Conservation (phyloP, 2,888 invertebrate genomes). For the Thereva unica region DNA sequence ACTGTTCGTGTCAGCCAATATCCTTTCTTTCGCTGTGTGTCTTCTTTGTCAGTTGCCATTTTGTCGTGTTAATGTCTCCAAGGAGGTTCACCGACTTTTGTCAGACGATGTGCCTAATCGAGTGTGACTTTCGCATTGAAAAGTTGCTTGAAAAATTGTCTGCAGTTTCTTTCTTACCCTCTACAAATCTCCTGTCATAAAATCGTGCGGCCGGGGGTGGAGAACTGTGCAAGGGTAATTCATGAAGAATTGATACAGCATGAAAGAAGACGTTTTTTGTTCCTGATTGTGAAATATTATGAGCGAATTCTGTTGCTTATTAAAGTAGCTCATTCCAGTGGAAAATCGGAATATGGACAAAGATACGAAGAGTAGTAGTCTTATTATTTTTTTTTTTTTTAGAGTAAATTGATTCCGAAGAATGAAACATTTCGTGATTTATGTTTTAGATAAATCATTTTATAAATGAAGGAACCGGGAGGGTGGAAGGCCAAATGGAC, state of each 20-base stretch:
- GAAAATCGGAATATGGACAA: not conserved
- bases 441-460: too few relatives aligned
- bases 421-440: too few relatives aligned
- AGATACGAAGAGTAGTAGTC: too few relatives aligned
- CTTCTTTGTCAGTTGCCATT: slow-evolving; percentile 7
- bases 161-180: slow-evolving; percentile 1
- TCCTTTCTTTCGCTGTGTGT: not conserved
- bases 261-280: slow-evolving; percentile 2
- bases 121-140: slow-evolving; percentile 16
- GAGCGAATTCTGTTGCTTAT: slow-evolving; percentile 1
- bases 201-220: too few relatives aligned
- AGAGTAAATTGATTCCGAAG: too few relatives aligned
- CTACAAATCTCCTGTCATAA: not conserved
- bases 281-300: not conserved
- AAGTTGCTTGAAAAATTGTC: slow-evolving; percentile 14
- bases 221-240: not conserved
- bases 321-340: not conserved
- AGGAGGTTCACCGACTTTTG: slow-evolving; percentile 9
- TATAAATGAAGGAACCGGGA: too few relatives aligned
- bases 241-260: not conserved
- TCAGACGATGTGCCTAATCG: slow-evolving; percentile 9
- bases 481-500: too few relatives aligned
- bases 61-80: slow-evolving; percentile 10
- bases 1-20: not conserved
- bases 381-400: too few relatives aligned